phyloP scores from a whole-genome alignment of 2,113 vertebrate genomes.

The Myotis lucifugus region DNA sequence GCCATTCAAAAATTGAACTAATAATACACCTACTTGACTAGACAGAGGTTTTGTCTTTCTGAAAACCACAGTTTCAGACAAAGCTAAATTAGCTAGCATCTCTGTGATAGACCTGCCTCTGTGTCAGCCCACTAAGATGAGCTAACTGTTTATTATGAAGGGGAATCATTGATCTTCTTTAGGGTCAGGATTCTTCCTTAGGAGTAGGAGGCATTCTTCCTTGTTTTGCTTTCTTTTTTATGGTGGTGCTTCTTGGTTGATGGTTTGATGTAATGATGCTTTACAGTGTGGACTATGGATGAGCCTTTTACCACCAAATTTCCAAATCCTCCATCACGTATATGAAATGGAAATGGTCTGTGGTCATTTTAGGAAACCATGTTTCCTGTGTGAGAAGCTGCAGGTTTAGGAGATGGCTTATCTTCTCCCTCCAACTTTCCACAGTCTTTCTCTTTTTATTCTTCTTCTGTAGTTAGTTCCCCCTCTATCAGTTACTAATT shows the following conservation, averaged over 20 bases:
- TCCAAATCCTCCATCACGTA: background rate
- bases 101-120: background rate
- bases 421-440: background rate
- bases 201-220: background rate
- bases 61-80: background rate
- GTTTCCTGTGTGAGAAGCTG: background rate
- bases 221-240: background rate
- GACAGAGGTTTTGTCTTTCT: background rate
- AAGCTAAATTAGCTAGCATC: background rate
- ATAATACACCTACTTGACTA: background rate
- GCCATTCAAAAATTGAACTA: background rate
- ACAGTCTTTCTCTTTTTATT: background rate
- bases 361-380: background rate
- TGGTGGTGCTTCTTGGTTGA: background rate
- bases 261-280: background rate
- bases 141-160: background rate
- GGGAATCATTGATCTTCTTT: background rate
- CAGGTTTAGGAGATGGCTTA: background rate
- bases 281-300: background rate
- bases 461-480: background rate
- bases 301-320: background rate
- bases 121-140: background rate
- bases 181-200: background rate
- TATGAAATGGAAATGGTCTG: background rate
- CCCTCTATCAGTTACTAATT: background rate